phyloP scores from a whole-genome alignment of 2,888 invertebrate species.

The Alloscopus bannaensis region DNA sequence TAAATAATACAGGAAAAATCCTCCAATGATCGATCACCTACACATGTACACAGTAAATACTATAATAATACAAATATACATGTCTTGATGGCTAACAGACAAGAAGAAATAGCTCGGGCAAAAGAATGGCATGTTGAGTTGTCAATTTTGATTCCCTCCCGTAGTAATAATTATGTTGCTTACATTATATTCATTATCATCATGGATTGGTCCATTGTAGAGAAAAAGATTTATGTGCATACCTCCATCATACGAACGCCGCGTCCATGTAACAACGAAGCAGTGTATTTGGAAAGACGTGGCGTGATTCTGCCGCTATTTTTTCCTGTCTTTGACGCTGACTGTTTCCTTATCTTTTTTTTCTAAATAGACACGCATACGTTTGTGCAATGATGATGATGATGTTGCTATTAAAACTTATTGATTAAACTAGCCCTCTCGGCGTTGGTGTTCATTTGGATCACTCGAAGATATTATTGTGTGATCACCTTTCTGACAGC shows the following conservation, averaged over 20 bases:
- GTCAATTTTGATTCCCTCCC: slow-evolving; percentile 65
- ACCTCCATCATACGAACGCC: background rate
- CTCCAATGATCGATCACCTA: slow-evolving; percentile 35
- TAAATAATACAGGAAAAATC: slow-evolving; percentile 47
- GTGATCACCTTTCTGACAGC: slow-evolving; percentile 54
- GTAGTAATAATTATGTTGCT: slow-evolving; percentile 52
- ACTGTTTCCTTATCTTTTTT: slow-evolving; percentile 39
- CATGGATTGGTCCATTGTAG: slow-evolving; percentile 10
- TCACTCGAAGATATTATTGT: slow-evolving; percentile 38
- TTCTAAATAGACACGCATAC: no score
- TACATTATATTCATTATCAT: slow-evolving; percentile 35
- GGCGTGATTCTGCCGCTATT: background rate
- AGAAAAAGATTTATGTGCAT: slow-evolving; percentile 29
- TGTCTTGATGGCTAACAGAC: slow-evolving; percentile 28
- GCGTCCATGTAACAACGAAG: no score
- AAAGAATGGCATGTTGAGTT: slow-evolving; percentile 60
- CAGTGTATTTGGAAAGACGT: background rate
- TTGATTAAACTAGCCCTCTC: slow-evolving; percentile 59
- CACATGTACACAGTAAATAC: background rate
- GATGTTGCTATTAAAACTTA: slow-evolving; percentile 59
- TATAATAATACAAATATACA: background rate
- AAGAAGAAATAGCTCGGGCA: slow-evolving; percentile 16
- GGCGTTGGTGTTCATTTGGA: slow-evolving; percentile 43
- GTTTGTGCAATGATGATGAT: no score
- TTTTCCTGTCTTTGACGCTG: slow-evolving; percentile 18